Base-by-base conservation (phyloP, 1,140 invertebrate genomes). In the Sminthurinus signatus region DNA sequence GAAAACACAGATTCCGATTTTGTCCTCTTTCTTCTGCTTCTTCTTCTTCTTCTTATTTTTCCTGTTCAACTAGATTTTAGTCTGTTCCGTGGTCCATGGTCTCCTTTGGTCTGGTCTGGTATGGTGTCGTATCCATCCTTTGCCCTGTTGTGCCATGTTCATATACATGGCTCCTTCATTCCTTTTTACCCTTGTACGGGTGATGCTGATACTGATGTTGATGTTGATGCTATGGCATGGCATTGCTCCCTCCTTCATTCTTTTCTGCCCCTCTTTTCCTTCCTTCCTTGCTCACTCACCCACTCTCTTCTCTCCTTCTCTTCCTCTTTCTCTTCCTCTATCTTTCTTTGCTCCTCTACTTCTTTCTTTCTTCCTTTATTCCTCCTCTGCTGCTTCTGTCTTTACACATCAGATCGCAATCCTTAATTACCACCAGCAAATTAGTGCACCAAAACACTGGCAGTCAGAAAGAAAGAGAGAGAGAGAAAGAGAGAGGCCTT, bases 381-480 rank as follows among this genome's bases (percentile, higher is more conserved):
- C 5, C n/a, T 25, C 44, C 56, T 31, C 56, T 59, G n/a, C n/a
- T 46, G 5, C n/a, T 46, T 50, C 12, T 60, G 43, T 60, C 58
- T 58, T 27, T 58, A 43, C 54, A 62, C 61, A 64, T 62, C 43
- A 67, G 65, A 62, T 62, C 60, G 60, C 51, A 52, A 67, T 63
- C 61, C 60, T 67, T 67, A 67, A 67, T 67, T 67, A 67, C 65
- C 65, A 67, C 60, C 65, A 67, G 65, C 65, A 67, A 67, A 67
- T 67, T 67, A 67, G 65, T 65, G 44, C 44, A 50, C 44, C 55
- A 57, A 31, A 25, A 55, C 54, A 64, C 58, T 43, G n/a, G 29
- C 51, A 64, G 39, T 58, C 55, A 29, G 23, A 64, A 42, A 42
- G 58, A 64, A 64, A 64, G 54, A 64, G 55, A 64, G 48, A 64